Percentiles rank a stretch among this genome's conserved stretches.
phyloP scores from a whole-genome alignment of 2,797 vertebrate genomes.

The Dallia pectoralis region DNA sequence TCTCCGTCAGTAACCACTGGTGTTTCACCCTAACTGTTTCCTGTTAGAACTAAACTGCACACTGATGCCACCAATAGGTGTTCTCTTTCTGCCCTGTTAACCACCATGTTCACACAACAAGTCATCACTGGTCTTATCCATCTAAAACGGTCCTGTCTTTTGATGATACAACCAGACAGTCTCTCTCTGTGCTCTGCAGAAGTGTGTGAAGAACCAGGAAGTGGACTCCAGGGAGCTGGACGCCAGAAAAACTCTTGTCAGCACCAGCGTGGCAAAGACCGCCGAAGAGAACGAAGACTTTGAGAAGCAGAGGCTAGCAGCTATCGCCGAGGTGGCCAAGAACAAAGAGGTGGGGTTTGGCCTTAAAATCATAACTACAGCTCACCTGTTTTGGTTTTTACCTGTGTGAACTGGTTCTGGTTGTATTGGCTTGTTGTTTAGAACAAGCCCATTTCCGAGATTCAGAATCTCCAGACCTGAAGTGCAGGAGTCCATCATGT shows the following conservation, averaged over 20 bases:
- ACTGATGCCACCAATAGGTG: too few species aligned
- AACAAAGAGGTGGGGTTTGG: slow-evolving; percentile 87
- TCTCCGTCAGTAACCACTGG: too few species aligned
- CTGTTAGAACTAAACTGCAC: too few species aligned
- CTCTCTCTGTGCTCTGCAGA: slow-evolving; percentile 67
- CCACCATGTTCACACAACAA: too few species aligned
- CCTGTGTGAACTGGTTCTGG: background rate
- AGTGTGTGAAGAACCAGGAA: slow-evolving; percentile 81
- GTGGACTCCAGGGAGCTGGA: slow-evolving; percentile 89
- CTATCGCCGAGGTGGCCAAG: slow-evolving; percentile 95
- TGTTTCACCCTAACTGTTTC: too few species aligned
- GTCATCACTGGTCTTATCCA: too few species aligned
- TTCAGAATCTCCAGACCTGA: background rate
- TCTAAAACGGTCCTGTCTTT: background rate
- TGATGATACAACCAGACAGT: background rate
- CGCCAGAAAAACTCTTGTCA: slow-evolving; percentile 90
- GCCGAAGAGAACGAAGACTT: slow-evolving; percentile 92
- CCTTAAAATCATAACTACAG: background rate
- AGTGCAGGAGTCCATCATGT: background rate
- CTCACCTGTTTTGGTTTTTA: too few species aligned
- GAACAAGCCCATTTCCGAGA: background rate
- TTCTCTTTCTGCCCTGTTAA: too few species aligned
- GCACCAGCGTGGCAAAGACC: slow-evolving; percentile 74
- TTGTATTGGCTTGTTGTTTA: background rate
- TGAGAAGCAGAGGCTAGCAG: slow-evolving; percentile 94